phyloP scores from a whole-genome alignment of 2,797 vertebrate species.

The Tiaroga cobitis region DNA sequence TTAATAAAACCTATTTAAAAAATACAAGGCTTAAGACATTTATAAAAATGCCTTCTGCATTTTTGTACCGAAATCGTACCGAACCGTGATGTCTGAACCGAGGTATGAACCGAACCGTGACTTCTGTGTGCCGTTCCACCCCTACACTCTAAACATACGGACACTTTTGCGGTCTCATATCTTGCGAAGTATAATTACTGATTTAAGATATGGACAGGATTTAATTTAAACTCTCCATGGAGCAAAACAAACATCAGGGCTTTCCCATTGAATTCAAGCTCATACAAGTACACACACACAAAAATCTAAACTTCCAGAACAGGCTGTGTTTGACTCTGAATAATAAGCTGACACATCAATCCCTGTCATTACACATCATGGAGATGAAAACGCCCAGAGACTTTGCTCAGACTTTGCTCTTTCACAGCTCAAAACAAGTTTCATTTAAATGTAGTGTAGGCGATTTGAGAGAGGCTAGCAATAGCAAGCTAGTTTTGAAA shows the following conservation, averaged over 20 bases:
- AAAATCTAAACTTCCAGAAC: slow-evolving; percentile 25
- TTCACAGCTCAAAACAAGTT: not conserved
- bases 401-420: not conserved
- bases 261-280: not conserved
- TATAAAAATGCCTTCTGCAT: too few species aligned
- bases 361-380: not conserved
- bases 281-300: slow-evolving; percentile 24
- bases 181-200: slow-evolving; percentile 25
- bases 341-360: not conserved
- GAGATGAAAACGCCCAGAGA: not conserved
- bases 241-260: slow-evolving; percentile 14
- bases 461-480: too few species aligned
- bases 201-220: slow-evolving; percentile 24
- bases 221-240: slow-evolving; percentile 29
- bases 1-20: too few species aligned
- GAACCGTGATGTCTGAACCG: too few species aligned
- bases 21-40: too few species aligned
- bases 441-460: not conserved
- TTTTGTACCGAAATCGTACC: too few species aligned
- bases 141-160: slow-evolving; percentile 53
- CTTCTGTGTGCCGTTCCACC: too few species aligned
- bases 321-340: slow-evolving; percentile 3
- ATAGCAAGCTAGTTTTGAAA: too few species aligned
- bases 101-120: too few species aligned
- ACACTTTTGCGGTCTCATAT: slow-evolving; percentile 36